Conservation (phyloP, 2,113 vertebrate species). For the Isichthys henryi region DNA sequence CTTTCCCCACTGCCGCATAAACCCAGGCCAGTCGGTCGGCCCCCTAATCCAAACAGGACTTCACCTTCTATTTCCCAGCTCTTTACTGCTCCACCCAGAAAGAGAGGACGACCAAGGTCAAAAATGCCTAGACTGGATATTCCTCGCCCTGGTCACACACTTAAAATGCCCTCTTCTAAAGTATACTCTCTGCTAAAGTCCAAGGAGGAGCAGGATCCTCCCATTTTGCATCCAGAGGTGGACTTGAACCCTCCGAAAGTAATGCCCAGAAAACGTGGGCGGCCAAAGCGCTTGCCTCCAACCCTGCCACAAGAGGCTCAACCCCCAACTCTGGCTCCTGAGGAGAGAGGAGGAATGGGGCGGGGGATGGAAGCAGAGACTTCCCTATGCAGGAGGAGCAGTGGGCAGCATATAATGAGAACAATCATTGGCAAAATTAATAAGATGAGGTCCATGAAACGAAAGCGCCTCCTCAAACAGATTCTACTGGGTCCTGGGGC, state of each 20-base stretch:
- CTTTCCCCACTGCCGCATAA: slow-evolving; percentile 35
- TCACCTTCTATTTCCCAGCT: slow-evolving; percentile 34
- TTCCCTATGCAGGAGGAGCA: slow-evolving; percentile 67
- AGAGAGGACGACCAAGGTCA: slow-evolving; percentile 74
- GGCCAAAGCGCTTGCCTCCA: slow-evolving; percentile 73
- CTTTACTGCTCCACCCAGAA: slow-evolving; percentile 48
- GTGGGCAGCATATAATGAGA: slow-evolving; percentile 80
- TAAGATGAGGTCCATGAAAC: slow-evolving; percentile 84
- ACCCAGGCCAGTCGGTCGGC: slow-evolving; percentile 26
- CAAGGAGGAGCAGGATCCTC: slow-evolving; percentile 69
- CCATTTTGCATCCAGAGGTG: slow-evolving; percentile 67
- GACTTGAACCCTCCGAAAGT: slow-evolving; percentile 67
- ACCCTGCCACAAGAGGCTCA: slow-evolving; percentile 50
- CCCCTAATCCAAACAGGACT: slow-evolving; percentile 44
- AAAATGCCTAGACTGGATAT: slow-evolving; percentile 68
- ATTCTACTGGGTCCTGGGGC: slow-evolving; percentile 56
- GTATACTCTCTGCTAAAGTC: slow-evolving; percentile 64
- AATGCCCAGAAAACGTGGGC: slow-evolving; percentile 79
- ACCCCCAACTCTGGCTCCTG: slow-evolving; percentile 58
- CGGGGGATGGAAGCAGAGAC: slow-evolving; percentile 52
- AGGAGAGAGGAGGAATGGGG: slow-evolving; percentile 37
- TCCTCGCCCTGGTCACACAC: slow-evolving; percentile 58
- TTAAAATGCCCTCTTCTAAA: slow-evolving; percentile 68
- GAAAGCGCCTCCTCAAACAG: slow-evolving; percentile 82
- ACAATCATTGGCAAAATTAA: slow-evolving; percentile 93